phyloP scores from a whole-genome alignment of 1,140 invertebrate genomes.

The Nilaparvata lugens region DNA sequence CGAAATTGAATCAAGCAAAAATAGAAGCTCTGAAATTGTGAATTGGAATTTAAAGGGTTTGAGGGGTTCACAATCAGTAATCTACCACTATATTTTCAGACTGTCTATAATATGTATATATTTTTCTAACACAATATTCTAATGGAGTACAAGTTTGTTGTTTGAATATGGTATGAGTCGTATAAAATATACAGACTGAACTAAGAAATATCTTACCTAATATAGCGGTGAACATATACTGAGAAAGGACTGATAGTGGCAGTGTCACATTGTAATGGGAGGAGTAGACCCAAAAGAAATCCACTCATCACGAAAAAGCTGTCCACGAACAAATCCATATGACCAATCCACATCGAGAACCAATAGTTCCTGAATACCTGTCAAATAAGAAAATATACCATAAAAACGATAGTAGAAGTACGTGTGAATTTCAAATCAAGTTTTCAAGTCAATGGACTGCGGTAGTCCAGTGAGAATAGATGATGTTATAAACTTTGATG shows the following conservation, averaged over 20 bases:
- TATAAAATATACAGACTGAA: too few relatives aligned
- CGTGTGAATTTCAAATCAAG: too few relatives aligned
- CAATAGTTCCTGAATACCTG: constrained; percentile 22
- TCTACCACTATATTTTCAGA: neutral
- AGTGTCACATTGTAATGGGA: constrained; percentile 38
- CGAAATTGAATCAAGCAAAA: constrained; percentile 2
- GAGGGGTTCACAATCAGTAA: too few relatives aligned
- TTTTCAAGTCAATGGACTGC: too few relatives aligned
- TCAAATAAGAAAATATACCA: neutral
- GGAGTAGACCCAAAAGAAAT: constrained; percentile 45
- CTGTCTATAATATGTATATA: neutral
- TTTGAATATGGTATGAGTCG: too few relatives aligned
- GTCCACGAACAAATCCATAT: constrained; percentile 36
- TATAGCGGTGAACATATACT: constrained; percentile 21
- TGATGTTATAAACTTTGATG: too few relatives aligned
- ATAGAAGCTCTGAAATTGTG: neutral
- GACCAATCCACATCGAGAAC: constrained; percentile 22
- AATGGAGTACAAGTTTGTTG: too few relatives aligned
- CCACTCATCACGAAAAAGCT: constrained; percentile 50
- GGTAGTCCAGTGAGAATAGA: too few relatives aligned
- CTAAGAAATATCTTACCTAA: constrained; percentile 22
- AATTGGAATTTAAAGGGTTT: too few relatives aligned
- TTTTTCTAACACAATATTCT: neutral
- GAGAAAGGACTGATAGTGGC: constrained; percentile 16
- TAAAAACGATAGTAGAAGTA: too few relatives aligned